phyloP scores from a whole-genome alignment of 2,113 vertebrate genomes.

The Tachycineta bicolor region DNA sequence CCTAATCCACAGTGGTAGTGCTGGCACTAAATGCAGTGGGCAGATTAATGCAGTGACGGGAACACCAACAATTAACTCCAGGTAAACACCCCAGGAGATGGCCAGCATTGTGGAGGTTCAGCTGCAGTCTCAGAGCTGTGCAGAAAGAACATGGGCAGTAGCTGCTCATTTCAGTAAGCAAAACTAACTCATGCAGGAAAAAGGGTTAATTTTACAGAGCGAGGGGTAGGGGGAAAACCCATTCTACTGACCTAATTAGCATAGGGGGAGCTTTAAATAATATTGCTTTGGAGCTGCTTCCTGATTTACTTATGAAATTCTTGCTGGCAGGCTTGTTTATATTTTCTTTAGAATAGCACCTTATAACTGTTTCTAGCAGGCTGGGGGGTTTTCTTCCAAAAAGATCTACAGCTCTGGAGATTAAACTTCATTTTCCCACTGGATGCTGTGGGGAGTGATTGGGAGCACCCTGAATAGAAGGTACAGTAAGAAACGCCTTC shows the following conservation, averaged over 20 bases:
- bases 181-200: not conserved
- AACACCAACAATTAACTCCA: not conserved
- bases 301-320: not conserved
- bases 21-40: not conserved
- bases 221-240: fast-evolving
- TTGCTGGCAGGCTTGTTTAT: not conserved
- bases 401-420: not conserved
- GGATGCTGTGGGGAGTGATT: fast-evolving
- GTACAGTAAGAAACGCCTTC: not conserved
- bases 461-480: not conserved
- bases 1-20: not conserved
- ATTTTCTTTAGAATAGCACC: not conserved
- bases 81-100: not conserved
- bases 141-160: not conserved
- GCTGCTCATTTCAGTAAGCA: not conserved
- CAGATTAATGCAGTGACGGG: not conserved
- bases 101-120: not conserved
- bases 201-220: not conserved
- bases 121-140: not conserved
- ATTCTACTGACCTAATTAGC: not conserved
- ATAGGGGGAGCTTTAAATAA: not conserved
- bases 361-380: not conserved
- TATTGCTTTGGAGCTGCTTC: not conserved
- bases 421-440: not conserved
- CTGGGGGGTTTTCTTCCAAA: not conserved